Conservation (phyloP, 2,888 invertebrate genomes). For the Andrena bucephala region DNA sequence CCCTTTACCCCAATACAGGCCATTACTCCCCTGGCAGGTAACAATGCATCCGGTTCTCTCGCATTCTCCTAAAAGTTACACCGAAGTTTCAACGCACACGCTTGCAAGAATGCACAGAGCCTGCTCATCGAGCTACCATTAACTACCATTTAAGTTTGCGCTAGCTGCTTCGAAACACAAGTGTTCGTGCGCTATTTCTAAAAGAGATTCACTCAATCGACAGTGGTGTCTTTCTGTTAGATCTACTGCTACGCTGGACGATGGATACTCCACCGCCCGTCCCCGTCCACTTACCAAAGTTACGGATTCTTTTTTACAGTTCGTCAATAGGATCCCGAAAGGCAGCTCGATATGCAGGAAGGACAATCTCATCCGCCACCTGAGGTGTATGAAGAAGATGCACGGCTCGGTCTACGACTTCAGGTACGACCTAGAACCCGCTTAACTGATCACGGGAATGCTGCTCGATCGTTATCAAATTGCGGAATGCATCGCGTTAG, state of each 20-base stretch:
- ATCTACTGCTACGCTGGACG: too few species aligned
- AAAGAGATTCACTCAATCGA: too few species aligned
- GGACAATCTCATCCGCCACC: conserved; percentile 91
- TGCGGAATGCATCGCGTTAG: conserved; percentile 83
- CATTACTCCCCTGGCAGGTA: conserved; percentile 90
- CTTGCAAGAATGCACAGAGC: not conserved
- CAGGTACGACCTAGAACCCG: conserved; percentile 86
- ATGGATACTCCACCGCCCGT: too few species aligned
- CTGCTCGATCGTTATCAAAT: conserved; percentile 14
- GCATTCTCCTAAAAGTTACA: conserved; percentile 16
- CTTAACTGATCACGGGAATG: not conserved
- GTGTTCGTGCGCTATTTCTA: too few species aligned
- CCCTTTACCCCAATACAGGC: conserved; percentile 88
- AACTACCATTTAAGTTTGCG: not conserved
- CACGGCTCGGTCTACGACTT: conserved; percentile 94
- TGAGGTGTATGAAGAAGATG: conserved; percentile 93
- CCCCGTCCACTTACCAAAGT: not conserved
- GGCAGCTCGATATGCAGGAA: conserved; percentile 94
- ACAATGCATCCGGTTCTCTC: conserved; percentile 20
- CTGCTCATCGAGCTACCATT: not conserved
- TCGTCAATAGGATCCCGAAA: conserved; percentile 94
- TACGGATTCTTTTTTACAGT: conserved; percentile 84
- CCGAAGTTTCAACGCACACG: not conserved
- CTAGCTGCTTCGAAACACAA: too few species aligned
- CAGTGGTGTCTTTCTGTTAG: too few species aligned